Evolutionary conservation across 1,140 invertebrate genomes (phyloP).

Genomic region (Solenopsis invicta): DNA sequence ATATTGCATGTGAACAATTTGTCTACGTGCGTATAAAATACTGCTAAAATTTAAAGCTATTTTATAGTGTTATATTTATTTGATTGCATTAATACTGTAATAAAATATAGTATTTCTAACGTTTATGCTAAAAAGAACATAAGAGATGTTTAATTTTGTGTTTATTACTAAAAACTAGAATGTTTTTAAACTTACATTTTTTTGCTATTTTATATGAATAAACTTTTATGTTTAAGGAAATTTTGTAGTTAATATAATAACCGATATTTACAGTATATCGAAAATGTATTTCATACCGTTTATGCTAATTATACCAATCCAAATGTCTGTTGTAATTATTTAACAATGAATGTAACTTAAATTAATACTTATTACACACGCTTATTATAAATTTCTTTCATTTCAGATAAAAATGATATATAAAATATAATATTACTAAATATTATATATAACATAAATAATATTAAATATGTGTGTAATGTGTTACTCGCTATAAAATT

Average conservation of each 20-base stretch:
- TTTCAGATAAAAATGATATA: constrained; percentile 43
- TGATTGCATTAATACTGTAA: constrained; percentile 14
- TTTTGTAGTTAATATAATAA: constrained; percentile 45
- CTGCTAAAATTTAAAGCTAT: constrained; percentile 38
- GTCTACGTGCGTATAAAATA: constrained; percentile 34
- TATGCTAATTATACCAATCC: constrained; percentile 25
- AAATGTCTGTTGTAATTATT: constrained; percentile 23
- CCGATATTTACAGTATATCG: constrained; percentile 31
- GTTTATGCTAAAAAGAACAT: background rate
- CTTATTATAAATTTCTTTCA: background rate
- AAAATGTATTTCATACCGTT: constrained; percentile 28
- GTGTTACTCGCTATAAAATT: background rate
- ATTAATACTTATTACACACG: constrained; percentile 22
- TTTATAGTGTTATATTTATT: constrained; percentile 49
- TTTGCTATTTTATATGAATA: constrained; percentile 20
- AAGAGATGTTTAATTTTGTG: constrained; percentile 2
- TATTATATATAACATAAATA: constrained; percentile 17
- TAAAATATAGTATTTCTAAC: background rate
- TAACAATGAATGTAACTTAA: constrained; percentile 38
- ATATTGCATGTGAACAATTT: constrained; percentile 41
- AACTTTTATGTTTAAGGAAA: constrained; percentile 22
- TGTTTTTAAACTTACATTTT: constrained; percentile 39
- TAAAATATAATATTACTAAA: constrained; percentile 16
- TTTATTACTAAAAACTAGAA: background rate
- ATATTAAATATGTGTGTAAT: constrained; percentile 1